Base-by-base conservation (phyloP, 1,140 invertebrate genomes). In the Caenorhabditis tropicalis region DNA sequence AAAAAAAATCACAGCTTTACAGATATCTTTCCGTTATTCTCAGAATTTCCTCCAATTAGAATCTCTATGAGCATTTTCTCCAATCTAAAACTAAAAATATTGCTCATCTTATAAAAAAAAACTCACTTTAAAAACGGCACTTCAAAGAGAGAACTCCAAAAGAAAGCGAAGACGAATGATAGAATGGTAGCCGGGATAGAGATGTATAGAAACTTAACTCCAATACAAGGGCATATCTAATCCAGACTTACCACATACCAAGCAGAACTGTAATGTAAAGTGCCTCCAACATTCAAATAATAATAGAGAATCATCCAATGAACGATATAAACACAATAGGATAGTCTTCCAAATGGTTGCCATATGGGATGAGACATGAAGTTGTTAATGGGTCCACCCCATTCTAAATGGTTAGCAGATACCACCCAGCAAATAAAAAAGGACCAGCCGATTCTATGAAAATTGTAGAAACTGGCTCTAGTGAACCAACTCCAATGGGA, bases 321-420 rank as follows among this genome's bases (percentile, higher is more conserved):
- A 21, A 60, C 82, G 9, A 86, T 27, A 48, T 79, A 86, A 29
- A 83, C 85, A 43, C 49, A 85, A 48, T 86, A 86, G 39, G 82
- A 85, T 15, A 86, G 83, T 9, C 85, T 29, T 49, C 85, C 82
- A 21, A 86, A 65, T 16, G 85, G 85, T 16, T 79, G 79, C 70
- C 82, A 86, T 21, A 86, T 60, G 7, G 82, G 82, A 27, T 80
- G 83, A 12, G 39, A 65, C 82, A 86, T 85, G 53, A 86, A 81
- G 15, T 65, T 43, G 12, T 86, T 74, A 4, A 86, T 85, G 2
- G 85, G 85, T 82, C 82, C 82, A 86, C 39, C 84, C 79, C 79
- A 86, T 15, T 80, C 83, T 29, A 79, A 51, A 53, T 81, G 49
- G 36, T 74, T 70, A 27, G 84, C 86, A 24, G 60, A 36, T 29